Evolutionary conservation across 2,797 vertebrate species (phyloP).

Genomic region (Hoplostethus atlanticus): DNA sequence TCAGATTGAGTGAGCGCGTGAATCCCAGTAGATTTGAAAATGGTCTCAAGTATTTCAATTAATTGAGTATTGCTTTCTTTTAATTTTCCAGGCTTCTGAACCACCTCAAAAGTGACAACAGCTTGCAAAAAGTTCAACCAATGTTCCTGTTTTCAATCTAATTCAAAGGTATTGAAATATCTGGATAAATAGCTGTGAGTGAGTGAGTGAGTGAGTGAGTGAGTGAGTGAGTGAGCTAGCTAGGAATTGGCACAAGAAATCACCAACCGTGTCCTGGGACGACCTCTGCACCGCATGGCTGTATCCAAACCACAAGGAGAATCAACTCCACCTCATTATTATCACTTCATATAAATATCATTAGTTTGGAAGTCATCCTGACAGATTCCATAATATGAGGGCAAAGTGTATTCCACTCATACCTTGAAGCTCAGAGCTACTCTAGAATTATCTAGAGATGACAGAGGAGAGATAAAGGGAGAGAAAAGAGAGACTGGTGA

Average conservation of each 20-base stretch:
- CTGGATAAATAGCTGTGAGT: too few relatives aligned
- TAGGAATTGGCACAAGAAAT: slow-evolving; percentile 36
- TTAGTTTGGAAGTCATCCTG: neutral
- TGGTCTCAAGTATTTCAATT: neutral
- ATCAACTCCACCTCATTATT: neutral
- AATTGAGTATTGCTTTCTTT: too few relatives aligned
- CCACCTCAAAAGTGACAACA: too few relatives aligned
- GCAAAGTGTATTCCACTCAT: slow-evolving; percentile 27
- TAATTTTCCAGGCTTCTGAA: too few relatives aligned
- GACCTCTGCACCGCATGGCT: slow-evolving; percentile 48
- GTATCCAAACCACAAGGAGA: neutral
- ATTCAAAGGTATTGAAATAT: neutral
- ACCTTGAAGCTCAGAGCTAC: slow-evolving; percentile 19
- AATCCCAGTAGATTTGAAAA: neutral
- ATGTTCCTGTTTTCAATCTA: neutral
- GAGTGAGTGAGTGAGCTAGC: neutral
- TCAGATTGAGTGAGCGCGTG: neutral
- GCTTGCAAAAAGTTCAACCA: neutral
- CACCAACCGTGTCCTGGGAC: slow-evolving; percentile 33
- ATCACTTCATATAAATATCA: neutral
- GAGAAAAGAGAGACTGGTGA: neutral
- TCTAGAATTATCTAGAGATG: slow-evolving; percentile 16
- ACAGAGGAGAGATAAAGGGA: slow-evolving; percentile 7
- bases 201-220: neutral
- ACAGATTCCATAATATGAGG: neutral